phyloP scores from a whole-genome alignment of 2,797 vertebrate genomes.

The Leucoraja ocellata region DNA sequence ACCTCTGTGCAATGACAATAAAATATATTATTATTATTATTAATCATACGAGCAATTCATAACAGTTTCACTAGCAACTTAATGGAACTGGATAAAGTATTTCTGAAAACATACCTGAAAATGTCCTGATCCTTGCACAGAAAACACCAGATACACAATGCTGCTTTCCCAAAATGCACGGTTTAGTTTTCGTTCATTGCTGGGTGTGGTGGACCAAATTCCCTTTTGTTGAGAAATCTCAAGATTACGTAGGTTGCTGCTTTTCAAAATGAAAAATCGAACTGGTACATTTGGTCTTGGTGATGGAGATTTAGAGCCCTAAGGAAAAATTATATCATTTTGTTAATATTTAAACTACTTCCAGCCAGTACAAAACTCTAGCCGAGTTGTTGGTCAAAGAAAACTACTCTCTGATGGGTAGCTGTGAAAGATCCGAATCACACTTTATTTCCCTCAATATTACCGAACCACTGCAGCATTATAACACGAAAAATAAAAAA shows the following conservation, averaged over 20 bases:
- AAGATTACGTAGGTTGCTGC: slow-evolving; percentile 76
- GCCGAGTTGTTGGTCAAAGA: neutral
- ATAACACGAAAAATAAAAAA: slow-evolving; percentile 37
- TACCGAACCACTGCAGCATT: neutral
- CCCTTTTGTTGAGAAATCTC: slow-evolving; percentile 81
- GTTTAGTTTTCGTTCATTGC: slow-evolving; percentile 74
- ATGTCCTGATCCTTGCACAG: slow-evolving; percentile 82
- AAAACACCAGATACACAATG: slow-evolving; percentile 78
- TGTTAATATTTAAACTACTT: neutral
- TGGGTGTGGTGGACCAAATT: slow-evolving; percentile 81
- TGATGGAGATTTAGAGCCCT: slow-evolving; percentile 59
- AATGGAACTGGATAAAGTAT: neutral
- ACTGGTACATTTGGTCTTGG: slow-evolving; percentile 54
- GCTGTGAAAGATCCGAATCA: neutral
- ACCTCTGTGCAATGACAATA: too few species aligned
- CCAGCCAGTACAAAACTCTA: too few species aligned
- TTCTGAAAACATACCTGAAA: slow-evolving; percentile 72
- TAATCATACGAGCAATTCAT: neutral
- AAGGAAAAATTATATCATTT: slow-evolving; percentile 38
- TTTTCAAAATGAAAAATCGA: slow-evolving; percentile 90
- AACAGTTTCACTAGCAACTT: slow-evolving; percentile 14
- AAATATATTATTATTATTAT: too few species aligned
- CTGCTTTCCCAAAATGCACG: slow-evolving; percentile 69
- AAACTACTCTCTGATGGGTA: neutral
- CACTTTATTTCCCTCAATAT: neutral